Conservation (phyloP, 2,797 vertebrate species). For the Siniperca undulata region DNA sequence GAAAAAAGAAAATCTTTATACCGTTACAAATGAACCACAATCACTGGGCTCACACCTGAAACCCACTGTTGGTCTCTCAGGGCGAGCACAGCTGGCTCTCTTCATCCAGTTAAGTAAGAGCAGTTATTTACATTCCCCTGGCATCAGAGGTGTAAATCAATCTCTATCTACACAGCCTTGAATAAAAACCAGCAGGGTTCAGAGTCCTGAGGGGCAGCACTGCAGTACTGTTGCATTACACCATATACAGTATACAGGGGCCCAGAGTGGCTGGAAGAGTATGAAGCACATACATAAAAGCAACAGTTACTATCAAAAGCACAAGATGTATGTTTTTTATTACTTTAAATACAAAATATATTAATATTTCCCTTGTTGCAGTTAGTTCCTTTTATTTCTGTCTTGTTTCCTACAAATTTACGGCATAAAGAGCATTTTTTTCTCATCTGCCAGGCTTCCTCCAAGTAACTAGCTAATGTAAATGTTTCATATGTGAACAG, state of each 20-base stretch:
- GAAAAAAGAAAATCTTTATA: neutral
- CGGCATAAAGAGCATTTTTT: too few species aligned
- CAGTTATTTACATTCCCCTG: constrained; percentile 34
- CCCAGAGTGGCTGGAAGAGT: neutral
- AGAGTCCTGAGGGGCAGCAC: neutral
- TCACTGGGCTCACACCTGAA: neutral
- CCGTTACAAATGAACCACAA: neutral
- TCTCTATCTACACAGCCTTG: constrained; percentile 11
- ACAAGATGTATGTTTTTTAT: constrained; percentile 3
- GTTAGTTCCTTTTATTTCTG: too few species aligned
- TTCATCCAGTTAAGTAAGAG: constrained; percentile 21
- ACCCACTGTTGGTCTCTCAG: neutral
- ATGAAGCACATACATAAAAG: neutral
- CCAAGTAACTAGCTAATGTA: too few species aligned
- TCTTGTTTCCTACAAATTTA: too few species aligned
- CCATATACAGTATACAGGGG: neutral
- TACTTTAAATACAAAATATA: neutral
- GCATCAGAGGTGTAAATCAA: constrained; percentile 39
- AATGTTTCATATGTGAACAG: too few species aligned
- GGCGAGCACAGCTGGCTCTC: neutral
- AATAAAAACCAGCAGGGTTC: constrained; percentile 40
- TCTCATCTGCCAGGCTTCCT: too few species aligned
- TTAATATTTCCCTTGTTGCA: too few species aligned
- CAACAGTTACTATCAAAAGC: neutral
- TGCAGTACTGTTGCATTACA: constrained; percentile 17